Conservation (phyloP, 2,797 vertebrate species). For the Manis javanica region DNA sequence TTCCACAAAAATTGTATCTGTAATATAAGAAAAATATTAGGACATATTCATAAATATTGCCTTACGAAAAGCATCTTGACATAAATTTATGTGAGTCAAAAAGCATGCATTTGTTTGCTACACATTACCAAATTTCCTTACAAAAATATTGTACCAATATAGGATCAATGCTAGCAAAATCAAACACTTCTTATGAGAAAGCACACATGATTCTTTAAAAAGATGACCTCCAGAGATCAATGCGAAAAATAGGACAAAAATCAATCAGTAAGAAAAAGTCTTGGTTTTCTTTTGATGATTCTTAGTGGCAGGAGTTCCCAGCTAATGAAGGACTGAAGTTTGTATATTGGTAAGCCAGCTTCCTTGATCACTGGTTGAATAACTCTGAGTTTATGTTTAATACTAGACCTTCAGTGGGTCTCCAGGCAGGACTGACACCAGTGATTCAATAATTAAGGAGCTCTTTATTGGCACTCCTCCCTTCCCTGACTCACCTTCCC, state of each 20-base stretch:
- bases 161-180: conserved; percentile 4
- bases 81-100: not conserved
- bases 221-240: not conserved
- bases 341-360: not conserved
- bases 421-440: not conserved
- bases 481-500: not conserved
- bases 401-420: not conserved
- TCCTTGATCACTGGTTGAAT: not conserved
- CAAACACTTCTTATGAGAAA: conserved; percentile 31
- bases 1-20: not conserved
- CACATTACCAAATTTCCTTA: not conserved
- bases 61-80: conserved; percentile 20
- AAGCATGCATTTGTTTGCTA: not conserved
- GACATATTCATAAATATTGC: conserved; percentile 20
- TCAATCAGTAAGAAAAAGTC: not conserved
- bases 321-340: not conserved
- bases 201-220: not conserved
- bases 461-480: not conserved
- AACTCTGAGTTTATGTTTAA: not conserved
- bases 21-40: conserved; percentile 14
- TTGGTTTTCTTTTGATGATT: not conserved
- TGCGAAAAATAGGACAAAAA: not conserved
- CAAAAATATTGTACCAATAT: not conserved
- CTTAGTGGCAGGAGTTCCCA: not conserved
- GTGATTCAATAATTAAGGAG: not conserved